Conservation (phyloP, 2,113 vertebrate genomes). For the Limanda limanda region DNA sequence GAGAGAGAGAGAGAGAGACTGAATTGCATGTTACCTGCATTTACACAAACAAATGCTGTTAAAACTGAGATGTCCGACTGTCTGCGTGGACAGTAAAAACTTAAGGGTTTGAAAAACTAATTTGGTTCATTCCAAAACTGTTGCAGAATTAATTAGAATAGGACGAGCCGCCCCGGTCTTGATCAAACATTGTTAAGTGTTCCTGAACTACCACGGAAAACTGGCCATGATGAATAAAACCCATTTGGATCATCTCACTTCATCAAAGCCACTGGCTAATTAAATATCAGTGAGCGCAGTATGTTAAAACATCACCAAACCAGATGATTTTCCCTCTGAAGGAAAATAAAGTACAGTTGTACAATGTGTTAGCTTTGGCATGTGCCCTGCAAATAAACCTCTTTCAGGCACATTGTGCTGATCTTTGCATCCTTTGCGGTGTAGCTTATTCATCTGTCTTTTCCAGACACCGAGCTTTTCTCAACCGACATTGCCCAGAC, state of each 20-base stretch:
- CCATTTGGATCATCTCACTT: background rate
- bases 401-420: too few species aligned
- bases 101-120: too few species aligned
- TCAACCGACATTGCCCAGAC: background rate
- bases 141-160: too few species aligned
- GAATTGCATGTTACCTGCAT: too few species aligned
- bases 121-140: too few species aligned
- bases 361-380: background rate
- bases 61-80: too few species aligned
- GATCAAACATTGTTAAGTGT: background rate
- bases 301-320: too few species aligned
- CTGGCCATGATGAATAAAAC: background rate
- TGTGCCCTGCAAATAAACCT: conserved; percentile 21
- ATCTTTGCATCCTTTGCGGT: background rate
- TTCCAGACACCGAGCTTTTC: background rate
- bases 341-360: background rate
- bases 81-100: too few species aligned
- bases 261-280: too few species aligned
- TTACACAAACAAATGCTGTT: too few species aligned
- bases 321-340: background rate
- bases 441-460: background rate
- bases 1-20: too few species aligned
- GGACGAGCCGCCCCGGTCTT: too few species aligned
- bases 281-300: background rate
- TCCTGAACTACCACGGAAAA: background rate